Percentiles rank a stretch among this genome's conserved stretches.
Evolutionary conservation across 2,113 vertebrate species (phyloP).

Genomic region (Gadus macrocephalus): DNA sequence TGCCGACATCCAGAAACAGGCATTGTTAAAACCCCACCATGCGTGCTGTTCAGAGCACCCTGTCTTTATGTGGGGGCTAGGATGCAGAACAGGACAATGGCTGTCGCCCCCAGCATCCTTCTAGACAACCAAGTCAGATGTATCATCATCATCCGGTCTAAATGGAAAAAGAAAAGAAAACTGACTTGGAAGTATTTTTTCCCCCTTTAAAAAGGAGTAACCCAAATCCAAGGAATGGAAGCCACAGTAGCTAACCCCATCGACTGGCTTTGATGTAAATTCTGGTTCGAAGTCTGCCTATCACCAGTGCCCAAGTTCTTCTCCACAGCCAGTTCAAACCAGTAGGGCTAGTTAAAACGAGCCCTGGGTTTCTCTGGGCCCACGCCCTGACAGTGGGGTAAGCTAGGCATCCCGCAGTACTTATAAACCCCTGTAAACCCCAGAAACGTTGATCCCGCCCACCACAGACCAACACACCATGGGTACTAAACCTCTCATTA

Average conservation of each 20-base stretch:
- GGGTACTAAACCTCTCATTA: slow-evolving; percentile 71
- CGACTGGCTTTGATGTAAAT: slow-evolving; percentile 25
- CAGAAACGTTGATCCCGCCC: slow-evolving; percentile 63
- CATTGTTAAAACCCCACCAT: slow-evolving; percentile 59
- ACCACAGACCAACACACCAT: slow-evolving; percentile 66
- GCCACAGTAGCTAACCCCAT: slow-evolving; percentile 6
- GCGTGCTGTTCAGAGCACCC: slow-evolving; percentile 43
- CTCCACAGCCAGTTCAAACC: slow-evolving; percentile 53
- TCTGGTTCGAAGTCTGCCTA: slow-evolving; percentile 12
- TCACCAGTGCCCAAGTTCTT: slow-evolving; percentile 12
- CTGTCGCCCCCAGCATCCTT: slow-evolving; percentile 21
- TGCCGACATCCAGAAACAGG: slow-evolving; percentile 53
- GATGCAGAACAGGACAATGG: slow-evolving; percentile 45
- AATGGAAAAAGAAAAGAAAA: slow-evolving; percentile 25
- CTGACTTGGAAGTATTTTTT: neutral
- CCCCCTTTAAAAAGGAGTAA: neutral
- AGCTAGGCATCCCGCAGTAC: slow-evolving; percentile 51
- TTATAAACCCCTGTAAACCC: slow-evolving; percentile 60
- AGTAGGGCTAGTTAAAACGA: slow-evolving; percentile 50
- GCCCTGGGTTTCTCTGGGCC: slow-evolving; percentile 52
- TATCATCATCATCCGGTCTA: slow-evolving; percentile 26
- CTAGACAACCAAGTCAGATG: slow-evolving; percentile 14
- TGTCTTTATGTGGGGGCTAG: slow-evolving; percentile 28
- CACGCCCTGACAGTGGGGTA: slow-evolving; percentile 59
- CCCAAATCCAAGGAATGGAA: neutral